Conservation (phyloP, 2,113 vertebrate genomes). For the Calonectris borealis region DNA sequence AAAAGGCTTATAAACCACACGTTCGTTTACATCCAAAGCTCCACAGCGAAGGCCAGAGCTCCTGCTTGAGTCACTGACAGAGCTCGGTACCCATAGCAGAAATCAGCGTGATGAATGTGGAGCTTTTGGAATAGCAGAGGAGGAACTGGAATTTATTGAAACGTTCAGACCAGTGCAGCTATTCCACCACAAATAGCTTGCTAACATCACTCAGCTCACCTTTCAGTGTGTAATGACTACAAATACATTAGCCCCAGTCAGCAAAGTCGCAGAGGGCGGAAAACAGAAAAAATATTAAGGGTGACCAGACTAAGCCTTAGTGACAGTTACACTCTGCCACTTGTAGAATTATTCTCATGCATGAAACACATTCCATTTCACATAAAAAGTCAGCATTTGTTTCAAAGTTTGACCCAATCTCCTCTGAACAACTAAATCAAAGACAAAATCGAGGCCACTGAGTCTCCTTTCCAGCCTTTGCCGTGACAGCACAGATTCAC, state of each 20-base stretch:
- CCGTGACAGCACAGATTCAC: slow-evolving; percentile 39
- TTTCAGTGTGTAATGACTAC: neutral
- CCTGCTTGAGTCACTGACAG: slow-evolving; percentile 2
- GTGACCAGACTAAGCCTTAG: neutral
- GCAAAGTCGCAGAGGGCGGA: neutral
- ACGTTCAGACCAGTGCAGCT: neutral
- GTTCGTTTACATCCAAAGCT: neutral
- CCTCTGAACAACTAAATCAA: slow-evolving; percentile 44
- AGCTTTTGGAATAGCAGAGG: slow-evolving; percentile 14
- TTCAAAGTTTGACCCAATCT: slow-evolving; percentile 39
- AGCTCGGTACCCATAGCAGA: neutral
- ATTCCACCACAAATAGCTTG: neutral
- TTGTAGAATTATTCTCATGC: neutral
- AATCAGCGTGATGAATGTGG: neutral
- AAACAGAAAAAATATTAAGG: neutral
- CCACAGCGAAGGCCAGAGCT: neutral
- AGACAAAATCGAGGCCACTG: slow-evolving; percentile 48
- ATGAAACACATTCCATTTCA: neutral
- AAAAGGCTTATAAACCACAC: neutral
- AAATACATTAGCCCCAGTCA: neutral
- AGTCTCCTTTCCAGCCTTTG: slow-evolving; percentile 28
- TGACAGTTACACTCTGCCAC: neutral
- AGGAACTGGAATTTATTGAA: slow-evolving; percentile 11
- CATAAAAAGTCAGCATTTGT: neutral
- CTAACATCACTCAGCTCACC: neutral